Conservation (phyloP, 2,113 vertebrate genomes). For the Saccopteryx leptura region DNA sequence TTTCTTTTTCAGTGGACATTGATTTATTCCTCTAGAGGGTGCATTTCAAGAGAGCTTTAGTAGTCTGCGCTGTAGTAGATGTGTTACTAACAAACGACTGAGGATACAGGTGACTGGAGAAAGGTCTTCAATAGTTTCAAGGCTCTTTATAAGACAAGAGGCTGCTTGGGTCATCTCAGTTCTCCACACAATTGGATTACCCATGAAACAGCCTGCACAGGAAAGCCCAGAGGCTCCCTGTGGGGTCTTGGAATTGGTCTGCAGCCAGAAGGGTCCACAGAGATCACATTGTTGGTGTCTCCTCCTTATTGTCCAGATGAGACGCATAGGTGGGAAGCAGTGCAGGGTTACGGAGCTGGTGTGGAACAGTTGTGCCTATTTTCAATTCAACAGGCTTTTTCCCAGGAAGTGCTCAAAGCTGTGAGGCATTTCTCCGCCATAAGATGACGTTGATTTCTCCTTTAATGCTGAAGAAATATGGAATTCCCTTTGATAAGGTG, state of each 20-base stretch:
- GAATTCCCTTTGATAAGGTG: slow-evolving; percentile 98
- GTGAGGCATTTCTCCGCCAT: slow-evolving; percentile 98
- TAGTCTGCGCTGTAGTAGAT: background rate
- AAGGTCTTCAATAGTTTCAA: background rate
- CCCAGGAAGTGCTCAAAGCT: slow-evolving; percentile 97
- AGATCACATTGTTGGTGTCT: background rate
- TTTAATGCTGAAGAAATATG: slow-evolving; percentile 97
- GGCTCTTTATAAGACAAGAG: background rate
- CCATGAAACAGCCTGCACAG: accelerated
- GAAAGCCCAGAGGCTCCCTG: background rate
- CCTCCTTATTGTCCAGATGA: background rate
- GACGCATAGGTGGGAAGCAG: background rate
- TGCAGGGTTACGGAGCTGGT: background rate
- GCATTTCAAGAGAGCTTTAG: background rate
- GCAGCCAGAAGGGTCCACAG: background rate
- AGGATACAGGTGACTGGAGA: background rate
- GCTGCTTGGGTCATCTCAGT: background rate
- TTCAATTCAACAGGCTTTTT: slow-evolving; percentile 94
- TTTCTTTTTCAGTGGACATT: background rate
- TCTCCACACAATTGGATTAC: background rate
- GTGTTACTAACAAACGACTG: background rate
- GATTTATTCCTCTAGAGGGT: background rate
- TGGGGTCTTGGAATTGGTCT: background rate
- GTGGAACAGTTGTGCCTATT: background rate
- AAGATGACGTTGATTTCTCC: slow-evolving; percentile 99